Base-by-base conservation (phyloP, 1,140 invertebrate species). In the Hypsibius dujardini region DNA sequence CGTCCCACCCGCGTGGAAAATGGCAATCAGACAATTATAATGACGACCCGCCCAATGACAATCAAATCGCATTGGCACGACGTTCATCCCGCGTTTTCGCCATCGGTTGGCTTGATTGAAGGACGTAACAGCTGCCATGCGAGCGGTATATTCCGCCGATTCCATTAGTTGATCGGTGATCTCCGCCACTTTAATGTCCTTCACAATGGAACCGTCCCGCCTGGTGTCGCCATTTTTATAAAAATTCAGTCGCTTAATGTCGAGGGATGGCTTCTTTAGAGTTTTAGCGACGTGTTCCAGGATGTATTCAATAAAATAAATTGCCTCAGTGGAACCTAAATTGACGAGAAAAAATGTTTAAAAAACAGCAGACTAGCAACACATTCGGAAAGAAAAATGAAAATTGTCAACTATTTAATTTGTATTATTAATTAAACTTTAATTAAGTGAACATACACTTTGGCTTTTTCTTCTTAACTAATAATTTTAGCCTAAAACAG, bases 81-180 rank as follows among this genome's bases (percentile, higher is more conserved):
- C 46, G 47, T 85, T 82, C 12, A 90, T 80, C 2, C 87, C 87
- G 47, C 84, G 82, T 76, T 90, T 90, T 73, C 83, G 85, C 89
- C 89, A 90, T 46, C 87, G 82, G 80, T 90, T 89, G 69, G 70
- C 72, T 73, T 78, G 45, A 46, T 72, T 71, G 67, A 70, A 71
- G 3, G 7, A 67, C 62, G 7, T 40, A 67, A 67, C 42, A 67
- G 12, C 62, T 15, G 12, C 40, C 7, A 42, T 42, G 12, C 62
- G 62, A 12, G 12, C 40, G 12, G 12, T 12, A 40, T 72, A 15
- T 2, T 60, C 12, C n/a, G 71, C 12, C 12, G 62, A 67, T 15
- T 12, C 45, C 3, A 67, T 12, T 3, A 67, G 62, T 45, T 67
- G 12, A 3, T 67, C 12, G 3, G 42, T 42, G 7, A 67, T 42